Conservation (phyloP, 2,113 vertebrate genomes). For the Meleagris gallopavo region DNA sequence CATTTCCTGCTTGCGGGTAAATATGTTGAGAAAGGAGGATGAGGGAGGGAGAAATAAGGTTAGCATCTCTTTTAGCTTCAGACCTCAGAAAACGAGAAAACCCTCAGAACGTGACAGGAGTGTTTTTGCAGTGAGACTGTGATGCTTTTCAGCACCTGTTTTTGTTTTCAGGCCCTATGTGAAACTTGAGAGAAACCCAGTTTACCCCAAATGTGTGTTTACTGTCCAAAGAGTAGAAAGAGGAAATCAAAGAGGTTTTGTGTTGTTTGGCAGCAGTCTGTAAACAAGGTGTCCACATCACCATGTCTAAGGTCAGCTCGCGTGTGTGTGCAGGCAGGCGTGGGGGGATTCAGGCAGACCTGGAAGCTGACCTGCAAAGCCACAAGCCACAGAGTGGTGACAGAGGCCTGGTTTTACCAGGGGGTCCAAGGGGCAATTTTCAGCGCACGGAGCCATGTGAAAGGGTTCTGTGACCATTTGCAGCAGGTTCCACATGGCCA, state of each 20-base stretch:
- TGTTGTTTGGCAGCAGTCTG: conserved; percentile 47
- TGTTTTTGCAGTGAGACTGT: not conserved
- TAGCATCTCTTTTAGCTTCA: not conserved
- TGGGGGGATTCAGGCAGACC: not conserved
- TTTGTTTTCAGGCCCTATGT: not conserved
- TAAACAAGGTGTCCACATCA: conserved; percentile 50
- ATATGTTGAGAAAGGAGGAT: conserved; percentile 4
- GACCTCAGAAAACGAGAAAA: not conserved
- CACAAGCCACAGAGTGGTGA: not conserved
- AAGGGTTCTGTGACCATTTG: not conserved
- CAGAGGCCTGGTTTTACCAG: not conserved
- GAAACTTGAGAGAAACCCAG: conserved; percentile 6
- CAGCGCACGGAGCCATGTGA: not conserved
- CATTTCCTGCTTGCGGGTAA: conserved; percentile 47
- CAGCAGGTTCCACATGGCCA: not conserved
- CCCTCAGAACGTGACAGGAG: not conserved
- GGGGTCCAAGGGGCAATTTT: not conserved
- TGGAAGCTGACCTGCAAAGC: not conserved
- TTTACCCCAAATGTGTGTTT: conserved; percentile 33
- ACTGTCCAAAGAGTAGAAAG: conserved; percentile 41
- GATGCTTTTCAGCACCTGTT: conserved; percentile 22
- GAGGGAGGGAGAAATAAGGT: not conserved
- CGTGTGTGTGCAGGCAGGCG: conserved; percentile 2
- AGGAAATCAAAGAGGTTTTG: conserved; percentile 62
- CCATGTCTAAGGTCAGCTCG: conserved; percentile 53